These are phyloP conservation scores for Cryptus viduatorius DNA, from an alignment of 2,888 invertebrate genomes.

Conservation along the genomic window DNA sequence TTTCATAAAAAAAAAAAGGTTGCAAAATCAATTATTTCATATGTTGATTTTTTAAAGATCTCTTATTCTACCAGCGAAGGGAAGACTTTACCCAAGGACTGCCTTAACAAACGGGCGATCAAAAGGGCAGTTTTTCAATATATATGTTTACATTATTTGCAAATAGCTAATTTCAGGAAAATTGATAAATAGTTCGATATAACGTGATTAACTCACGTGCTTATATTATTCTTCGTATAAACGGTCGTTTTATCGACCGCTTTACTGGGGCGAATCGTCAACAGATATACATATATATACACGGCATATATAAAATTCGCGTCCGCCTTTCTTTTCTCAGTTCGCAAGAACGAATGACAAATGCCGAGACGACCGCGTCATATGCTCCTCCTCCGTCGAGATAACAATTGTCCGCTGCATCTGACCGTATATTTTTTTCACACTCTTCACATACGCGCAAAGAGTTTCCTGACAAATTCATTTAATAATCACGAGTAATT, in stretches of 20 bases:
- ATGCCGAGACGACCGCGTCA: slow-evolving; percentile 50
- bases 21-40: no score
- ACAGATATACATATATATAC: slow-evolving; percentile 26
- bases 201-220: neutral
- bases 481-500: neutral
- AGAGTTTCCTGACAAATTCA: neutral
- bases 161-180: no score
- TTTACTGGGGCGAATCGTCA: slow-evolving; percentile 47
- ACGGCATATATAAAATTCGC: neutral
- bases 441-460: no score
- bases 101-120: no score
- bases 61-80: no score
- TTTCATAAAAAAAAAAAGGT: no score
- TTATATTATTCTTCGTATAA: slow-evolving; percentile 1
- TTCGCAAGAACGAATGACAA: slow-evolving; percentile 51
- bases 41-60: no score
- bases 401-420: slow-evolving; percentile 44
- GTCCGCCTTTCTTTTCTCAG: slow-evolving; percentile 34
- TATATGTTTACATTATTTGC: no score
- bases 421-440: neutral
- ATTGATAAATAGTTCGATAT: no score
- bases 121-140: no score
- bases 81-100: no score
- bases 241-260: slow-evolving; percentile 42
- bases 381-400: slow-evolving; percentile 59